These are phyloP conservation scores for Thymelicus lineola DNA, from an alignment of 2,888 invertebrate genomes.

Conservation along the genomic window DNA sequence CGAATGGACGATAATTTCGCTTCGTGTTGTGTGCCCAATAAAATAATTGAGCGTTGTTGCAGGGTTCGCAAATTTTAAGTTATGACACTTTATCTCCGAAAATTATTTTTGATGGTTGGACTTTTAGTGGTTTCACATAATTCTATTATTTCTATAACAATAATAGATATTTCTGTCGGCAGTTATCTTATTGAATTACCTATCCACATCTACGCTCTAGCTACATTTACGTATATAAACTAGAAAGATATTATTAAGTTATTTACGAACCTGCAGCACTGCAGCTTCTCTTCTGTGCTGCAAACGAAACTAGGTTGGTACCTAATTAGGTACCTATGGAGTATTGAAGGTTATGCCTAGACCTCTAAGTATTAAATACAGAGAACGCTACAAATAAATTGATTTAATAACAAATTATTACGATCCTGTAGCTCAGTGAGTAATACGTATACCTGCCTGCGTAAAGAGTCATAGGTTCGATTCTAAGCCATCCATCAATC, in stretches of 20 bases:
- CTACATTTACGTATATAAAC: neutral
- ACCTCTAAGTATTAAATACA: too few relatives aligned
- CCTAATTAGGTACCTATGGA: too few relatives aligned
- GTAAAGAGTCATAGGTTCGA: too few relatives aligned
- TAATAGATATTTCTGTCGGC: neutral
- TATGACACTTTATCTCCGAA: slow-evolving; percentile 9
- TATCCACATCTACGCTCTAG: neutral
- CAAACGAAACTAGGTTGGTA: too few relatives aligned
- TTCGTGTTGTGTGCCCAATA: slow-evolving; percentile 43
- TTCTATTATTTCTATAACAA: slow-evolving; percentile 4
- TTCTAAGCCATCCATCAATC: too few relatives aligned
- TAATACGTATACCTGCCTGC: too few relatives aligned
- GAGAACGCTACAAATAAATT: too few relatives aligned
- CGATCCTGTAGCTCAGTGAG: too few relatives aligned
- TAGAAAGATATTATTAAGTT: neutral
- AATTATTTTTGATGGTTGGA: slow-evolving; percentile 30
- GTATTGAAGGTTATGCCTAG: too few relatives aligned
- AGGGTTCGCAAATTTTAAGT: slow-evolving; percentile 35
- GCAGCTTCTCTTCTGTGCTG: too few relatives aligned
- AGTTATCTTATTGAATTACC: slow-evolving; percentile 1
- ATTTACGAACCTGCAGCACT: neutral
- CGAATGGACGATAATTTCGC: slow-evolving; percentile 50
- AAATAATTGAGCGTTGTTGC: slow-evolving; percentile 41
- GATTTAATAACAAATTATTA: too few relatives aligned
- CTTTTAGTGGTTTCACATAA: slow-evolving; percentile 28